Conservation (phyloP, 2,888 invertebrate genomes). For the Acanthosepion lycidas region DNA sequence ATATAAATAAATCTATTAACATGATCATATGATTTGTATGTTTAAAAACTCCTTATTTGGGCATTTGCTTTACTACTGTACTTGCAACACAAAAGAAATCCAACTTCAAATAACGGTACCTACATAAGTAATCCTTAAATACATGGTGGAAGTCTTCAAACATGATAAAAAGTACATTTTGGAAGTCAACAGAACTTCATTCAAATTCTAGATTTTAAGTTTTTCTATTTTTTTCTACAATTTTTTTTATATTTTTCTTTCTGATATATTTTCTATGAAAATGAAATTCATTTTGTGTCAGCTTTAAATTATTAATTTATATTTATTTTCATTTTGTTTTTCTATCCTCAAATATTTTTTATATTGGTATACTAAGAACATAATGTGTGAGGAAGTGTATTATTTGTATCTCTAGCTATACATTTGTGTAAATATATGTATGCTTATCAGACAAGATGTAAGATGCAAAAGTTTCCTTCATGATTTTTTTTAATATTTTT, state of each 20-base stretch:
- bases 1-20: too few species aligned
- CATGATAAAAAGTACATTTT: neutral
- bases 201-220: neutral
- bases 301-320: neutral
- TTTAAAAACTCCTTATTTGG: too few species aligned
- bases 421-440: neutral
- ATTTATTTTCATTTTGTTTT: conserved; percentile 6
- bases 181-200: neutral
- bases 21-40: too few species aligned
- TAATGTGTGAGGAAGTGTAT: neutral
- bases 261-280: neutral
- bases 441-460: neutral
- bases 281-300: neutral
- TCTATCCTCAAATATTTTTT: neutral
- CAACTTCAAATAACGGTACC: too few species aligned
- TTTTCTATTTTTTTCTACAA: neutral
- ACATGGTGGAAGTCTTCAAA: neutral
- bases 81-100: too few species aligned
- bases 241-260: neutral
- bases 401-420: neutral
- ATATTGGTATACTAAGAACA: neutral
- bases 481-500: too few species aligned
- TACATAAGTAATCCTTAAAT: neutral
- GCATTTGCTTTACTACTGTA: too few species aligned
- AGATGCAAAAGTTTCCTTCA: neutral